Percentiles rank a stretch among this genome's conserved stretches.
Evolutionary conservation across 2,888 invertebrate genomes (phyloP).

Genomic region (Leptinotarsa tumamoca): DNA sequence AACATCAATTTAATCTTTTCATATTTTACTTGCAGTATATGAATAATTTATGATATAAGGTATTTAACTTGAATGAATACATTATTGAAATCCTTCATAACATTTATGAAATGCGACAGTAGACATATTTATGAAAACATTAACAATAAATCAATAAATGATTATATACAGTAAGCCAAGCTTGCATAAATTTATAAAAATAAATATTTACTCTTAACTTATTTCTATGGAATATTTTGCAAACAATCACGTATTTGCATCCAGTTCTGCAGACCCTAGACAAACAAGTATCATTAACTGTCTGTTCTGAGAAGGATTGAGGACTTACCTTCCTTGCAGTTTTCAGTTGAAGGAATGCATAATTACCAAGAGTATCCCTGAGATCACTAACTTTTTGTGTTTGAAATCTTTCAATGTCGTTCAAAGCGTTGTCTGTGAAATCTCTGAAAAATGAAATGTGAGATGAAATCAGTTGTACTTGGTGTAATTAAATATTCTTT

Average conservation of each 20-base stretch:
- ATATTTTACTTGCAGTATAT: constrained; percentile 1
- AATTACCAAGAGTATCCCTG: constrained; percentile 77
- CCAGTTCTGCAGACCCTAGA: constrained; percentile 81
- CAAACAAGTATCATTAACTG: constrained; percentile 52
- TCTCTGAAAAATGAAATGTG: constrained; percentile 68
- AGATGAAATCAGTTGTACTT: no score
- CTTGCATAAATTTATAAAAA: constrained; percentile 10
- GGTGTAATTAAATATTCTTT: no score
- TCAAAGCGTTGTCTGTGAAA: constrained; percentile 75
- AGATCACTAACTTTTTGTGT: constrained; percentile 79
- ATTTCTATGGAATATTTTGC: constrained; percentile 75
- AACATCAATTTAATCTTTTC: neutral
- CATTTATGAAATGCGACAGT: neutral
- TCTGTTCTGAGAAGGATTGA: constrained; percentile 16
- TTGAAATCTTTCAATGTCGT: constrained; percentile 80
- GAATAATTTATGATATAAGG: neutral
- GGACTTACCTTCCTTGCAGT: constrained; percentile 77
- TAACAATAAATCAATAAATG: constrained; percentile 3
- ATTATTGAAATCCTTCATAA: constrained; percentile 1
- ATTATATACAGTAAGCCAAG: constrained; percentile 14
- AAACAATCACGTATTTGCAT: constrained; percentile 80
- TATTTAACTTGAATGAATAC: neutral
- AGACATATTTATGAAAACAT: neutral
- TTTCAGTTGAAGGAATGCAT: constrained; percentile 79
- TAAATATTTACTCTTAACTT: neutral